Evolutionary conservation across 2,888 invertebrate genomes (phyloP).

Genomic region (Lasioglossum villosulum): DNA sequence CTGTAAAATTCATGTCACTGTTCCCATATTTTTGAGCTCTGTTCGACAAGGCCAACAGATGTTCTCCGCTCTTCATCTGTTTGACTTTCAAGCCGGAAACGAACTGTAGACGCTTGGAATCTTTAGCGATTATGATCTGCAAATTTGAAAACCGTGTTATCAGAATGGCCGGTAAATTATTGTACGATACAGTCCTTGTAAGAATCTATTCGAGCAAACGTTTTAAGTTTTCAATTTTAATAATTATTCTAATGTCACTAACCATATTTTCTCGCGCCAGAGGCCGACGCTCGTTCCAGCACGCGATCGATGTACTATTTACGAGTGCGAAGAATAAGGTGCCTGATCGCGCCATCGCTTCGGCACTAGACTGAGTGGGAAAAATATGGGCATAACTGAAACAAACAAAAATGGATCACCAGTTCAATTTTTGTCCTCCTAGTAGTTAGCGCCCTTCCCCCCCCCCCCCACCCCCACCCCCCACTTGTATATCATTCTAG

Average conservation of each 20-base stretch:
- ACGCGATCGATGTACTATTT: conserved; percentile 79
- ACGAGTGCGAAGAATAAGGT: conserved; percentile 82
- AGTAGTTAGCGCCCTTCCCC: no score
- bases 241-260: conserved; percentile 4
- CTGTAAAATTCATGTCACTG: conserved; percentile 84
- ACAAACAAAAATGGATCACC: neutral
- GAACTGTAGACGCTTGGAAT: conserved; percentile 89
- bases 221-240: no score
- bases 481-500: no score
- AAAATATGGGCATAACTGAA: conserved; percentile 37
- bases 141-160: neutral
- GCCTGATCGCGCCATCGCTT: conserved; percentile 68
- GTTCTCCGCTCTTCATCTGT: conserved; percentile 83
- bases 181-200: no score
- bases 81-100: conserved; percentile 89
- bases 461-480: no score
- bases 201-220: no score
- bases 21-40: conserved; percentile 89
- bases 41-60: conserved; percentile 89
- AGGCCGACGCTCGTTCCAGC: conserved; percentile 75
- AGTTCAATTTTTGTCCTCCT: neutral
- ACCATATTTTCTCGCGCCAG: neutral
- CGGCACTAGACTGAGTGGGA: conserved; percentile 27
- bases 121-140: conserved; percentile 61
- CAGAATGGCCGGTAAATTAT: no score